These are phyloP conservation scores for Phaenicophaeus curvirostris DNA, from an alignment of 2,797 vertebrate genomes.

Conservation along the genomic window DNA sequence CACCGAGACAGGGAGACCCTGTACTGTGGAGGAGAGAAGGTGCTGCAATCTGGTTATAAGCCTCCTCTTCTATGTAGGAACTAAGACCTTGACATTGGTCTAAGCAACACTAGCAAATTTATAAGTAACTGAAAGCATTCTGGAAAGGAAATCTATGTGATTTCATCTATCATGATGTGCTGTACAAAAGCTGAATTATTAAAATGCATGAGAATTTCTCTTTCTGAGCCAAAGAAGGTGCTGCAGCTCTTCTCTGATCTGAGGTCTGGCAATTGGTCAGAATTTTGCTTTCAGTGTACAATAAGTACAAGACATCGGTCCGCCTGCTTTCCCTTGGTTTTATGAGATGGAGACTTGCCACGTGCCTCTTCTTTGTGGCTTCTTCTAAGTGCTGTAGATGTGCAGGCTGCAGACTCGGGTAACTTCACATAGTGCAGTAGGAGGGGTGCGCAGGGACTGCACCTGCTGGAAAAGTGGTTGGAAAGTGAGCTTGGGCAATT, in stretches of 20 bases:
- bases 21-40: neutral
- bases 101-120: neutral
- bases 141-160: constrained; percentile 5
- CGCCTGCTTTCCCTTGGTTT: constrained; percentile 3
- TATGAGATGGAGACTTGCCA: neutral
- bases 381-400: neutral
- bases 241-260: constrained; percentile 15
- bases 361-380: neutral
- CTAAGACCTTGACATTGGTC: neutral
- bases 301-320: neutral
- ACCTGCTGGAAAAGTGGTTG: neutral
- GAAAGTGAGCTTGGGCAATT: neutral
- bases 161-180: neutral
- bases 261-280: neutral
- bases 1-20: neutral
- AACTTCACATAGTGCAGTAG: neutral
- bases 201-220: constrained; percentile 4
- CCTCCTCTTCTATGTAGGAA: neutral
- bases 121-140: neutral
- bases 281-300: constrained; percentile 1
- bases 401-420: neutral
- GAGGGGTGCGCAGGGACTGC: neutral
- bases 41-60: rapidly evolving
- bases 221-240: constrained; percentile 22
- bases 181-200: neutral